Conservation (phyloP, 2,888 invertebrate genomes). For the Teleogryllus oceanicus region DNA sequence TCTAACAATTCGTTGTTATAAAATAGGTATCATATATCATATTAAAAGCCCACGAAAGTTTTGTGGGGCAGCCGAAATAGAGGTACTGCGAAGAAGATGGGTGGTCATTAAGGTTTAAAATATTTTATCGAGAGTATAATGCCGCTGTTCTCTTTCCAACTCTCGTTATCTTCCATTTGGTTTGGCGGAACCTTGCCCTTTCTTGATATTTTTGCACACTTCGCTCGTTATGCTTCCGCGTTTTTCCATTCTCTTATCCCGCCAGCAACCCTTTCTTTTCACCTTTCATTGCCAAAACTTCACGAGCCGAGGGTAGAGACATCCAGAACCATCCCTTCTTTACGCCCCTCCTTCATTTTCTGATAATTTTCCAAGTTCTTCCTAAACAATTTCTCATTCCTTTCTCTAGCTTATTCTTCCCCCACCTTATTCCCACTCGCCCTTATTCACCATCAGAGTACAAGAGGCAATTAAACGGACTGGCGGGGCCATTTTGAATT, state of each 20-base stretch:
- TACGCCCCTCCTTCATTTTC: constrained; percentile 27
- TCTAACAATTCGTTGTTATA: neutral
- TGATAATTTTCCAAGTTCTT: constrained; percentile 33
- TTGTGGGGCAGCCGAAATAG: neutral
- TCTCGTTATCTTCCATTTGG: neutral
- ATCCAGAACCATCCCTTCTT: neutral
- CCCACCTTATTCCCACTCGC: constrained; percentile 18
- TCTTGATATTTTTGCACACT: neutral
- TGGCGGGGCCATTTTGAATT: constrained; percentile 34
- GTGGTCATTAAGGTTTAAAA: neutral
- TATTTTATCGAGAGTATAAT: constrained; percentile 10
- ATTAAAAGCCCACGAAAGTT: neutral
- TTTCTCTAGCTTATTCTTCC: constrained; percentile 24
- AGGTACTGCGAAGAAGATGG: neutral
- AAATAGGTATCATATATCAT: neutral
- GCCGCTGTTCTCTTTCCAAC: neutral
- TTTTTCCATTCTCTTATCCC: constrained; percentile 20
- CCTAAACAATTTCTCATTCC: constrained; percentile 32
- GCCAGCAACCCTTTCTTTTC: constrained; percentile 12
- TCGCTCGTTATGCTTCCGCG: neutral
- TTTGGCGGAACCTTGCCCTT: neutral
- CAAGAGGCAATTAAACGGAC: constrained; percentile 35
- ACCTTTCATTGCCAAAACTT: constrained; percentile 29
- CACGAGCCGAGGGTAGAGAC: neutral
- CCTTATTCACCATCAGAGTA: constrained; percentile 31